Base-by-base conservation (phyloP, 2,888 invertebrate species). In the Athalia rosae region DNA sequence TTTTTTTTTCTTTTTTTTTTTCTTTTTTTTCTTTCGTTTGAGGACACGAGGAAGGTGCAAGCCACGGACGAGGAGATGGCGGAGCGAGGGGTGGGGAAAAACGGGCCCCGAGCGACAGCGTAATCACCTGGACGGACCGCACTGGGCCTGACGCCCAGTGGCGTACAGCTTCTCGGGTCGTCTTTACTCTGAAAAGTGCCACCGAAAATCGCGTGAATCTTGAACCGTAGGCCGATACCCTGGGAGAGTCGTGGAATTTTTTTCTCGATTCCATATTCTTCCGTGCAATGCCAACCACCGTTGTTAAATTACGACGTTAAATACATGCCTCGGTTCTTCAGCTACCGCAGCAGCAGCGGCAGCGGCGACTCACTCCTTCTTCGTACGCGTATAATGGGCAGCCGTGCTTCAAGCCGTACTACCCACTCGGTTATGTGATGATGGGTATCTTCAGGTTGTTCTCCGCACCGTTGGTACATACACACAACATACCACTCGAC, bases 41-140 rank as follows among this genome's bases (percentile, higher is more conserved):
- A 73, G 74, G 71, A 58, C 67, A 67, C 77, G 77, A 76, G 69
- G 76, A 45, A 73, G 78, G 67, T 50, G 74, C 71, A 41, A 11
- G 69, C 56, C n/a, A 69, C 53, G 53, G 53, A 28, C 28, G 7
- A 53, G 50, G 56, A 53, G 53, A 53, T 66, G 64, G 76, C 77
- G 79, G 8, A 64, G 78, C 64, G 53, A 43, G 9, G 73, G 62
- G 11, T 53, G 45, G 61, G 69, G 79, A 81, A 41, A 83, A 83
- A 81, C 81, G 82, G 80, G 86, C 87, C 85, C 77, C 84, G 83
- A 87, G 89, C 88, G 89, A 89, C 89, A 88, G 88, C 86, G 87
- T 89, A 89, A 89, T 89, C 89, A 88, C 86, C 87, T 84, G 87
- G 84, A 87, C 85, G 85, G 86, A 87, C 87, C 87, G 59, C 41